Percentiles rank a stretch among this genome's conserved stretches.
phyloP scores from a whole-genome alignment of 1,140 invertebrate species.

The Stegodyphus dumicola region DNA sequence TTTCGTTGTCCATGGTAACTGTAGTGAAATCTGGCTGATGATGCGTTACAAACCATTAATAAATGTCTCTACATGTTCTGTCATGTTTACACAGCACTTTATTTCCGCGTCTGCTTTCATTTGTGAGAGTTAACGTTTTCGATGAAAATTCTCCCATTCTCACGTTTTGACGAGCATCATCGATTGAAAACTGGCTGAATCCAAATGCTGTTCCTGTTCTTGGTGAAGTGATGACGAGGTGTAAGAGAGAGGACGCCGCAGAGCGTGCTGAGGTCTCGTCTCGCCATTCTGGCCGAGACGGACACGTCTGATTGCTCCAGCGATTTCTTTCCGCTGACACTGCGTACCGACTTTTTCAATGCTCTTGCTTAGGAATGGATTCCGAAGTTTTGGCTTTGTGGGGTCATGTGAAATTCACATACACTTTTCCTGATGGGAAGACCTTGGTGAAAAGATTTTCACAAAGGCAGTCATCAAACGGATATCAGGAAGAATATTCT shows the following conservation, averaged over 20 bases:
- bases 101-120: slow-evolving; percentile 11
- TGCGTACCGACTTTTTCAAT: not conserved
- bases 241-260: not conserved
- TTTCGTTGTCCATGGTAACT: too few relatives aligned
- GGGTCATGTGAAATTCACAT: too few relatives aligned
- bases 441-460: too few relatives aligned
- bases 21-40: too few relatives aligned
- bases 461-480: too few relatives aligned
- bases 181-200: not conserved
- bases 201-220: slow-evolving; percentile 30
- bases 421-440: too few relatives aligned
- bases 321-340: not conserved
- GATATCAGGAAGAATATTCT: too few relatives aligned
- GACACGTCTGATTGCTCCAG: slow-evolving; percentile 23
- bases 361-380: too few relatives aligned
- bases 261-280: slow-evolving; percentile 36
- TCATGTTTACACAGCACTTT: too few relatives aligned
- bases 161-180: slow-evolving; percentile 13
- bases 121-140: not conserved
- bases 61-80: too few relatives aligned
- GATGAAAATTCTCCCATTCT: not conserved
- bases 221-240: slow-evolving; percentile 7
- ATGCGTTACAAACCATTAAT: too few relatives aligned
- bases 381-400: not conserved
- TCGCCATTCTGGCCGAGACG: slow-evolving; percentile 21